Base-by-base conservation (phyloP, 1,140 invertebrate species). In the Cardiocondyla obscurior region DNA sequence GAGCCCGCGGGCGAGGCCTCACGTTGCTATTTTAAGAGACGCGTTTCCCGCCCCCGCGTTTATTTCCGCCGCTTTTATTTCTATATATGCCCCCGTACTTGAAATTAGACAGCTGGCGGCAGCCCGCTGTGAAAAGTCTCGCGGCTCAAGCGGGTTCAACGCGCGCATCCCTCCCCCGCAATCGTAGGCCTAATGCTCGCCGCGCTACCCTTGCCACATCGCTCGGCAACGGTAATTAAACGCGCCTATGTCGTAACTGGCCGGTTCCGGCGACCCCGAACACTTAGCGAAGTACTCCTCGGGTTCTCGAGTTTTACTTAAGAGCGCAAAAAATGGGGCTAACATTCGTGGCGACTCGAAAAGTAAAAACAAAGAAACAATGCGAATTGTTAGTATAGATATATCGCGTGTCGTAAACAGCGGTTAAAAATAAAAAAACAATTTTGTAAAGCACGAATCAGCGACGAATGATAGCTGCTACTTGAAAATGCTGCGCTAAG, bases 21-120 rank as follows among this genome's bases (percentile, higher is more conserved):
- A 73, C 44, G 65, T 16, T n/a, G 85, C 73, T 87, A 87, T 87
- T 87, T 87, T 87, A 86, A 86, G 85, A 86, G 28, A 10, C 5
- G 36, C 81, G 39, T 12, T n/a, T 42, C 30, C 73, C 69, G 67
- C 85, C 85, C 85, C 85, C 85, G 85, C 85, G 62, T 79, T 86
- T 85, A 85, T 86, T 83, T 81, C 51, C 51, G 36, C 22, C 36
- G 81, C 70, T 69, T 81, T 87, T 87, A 86, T 86, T 87, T 79
- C 64, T 87, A 79, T 79, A 79, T 69, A 64, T 39, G 74, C 62
- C 22, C 7, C 33, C 62, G 33, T 53, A 69, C 36, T 79, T 64
- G 74, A 79, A 42, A 79, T 69, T 69, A 69, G 74, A 53, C 74
- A 53, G 74, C 62, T 67, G 74, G 16, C 33, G 22, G n/a, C n/a